Conservation (phyloP, 2,113 vertebrate genomes). For the Eptesicus fuscus region DNA sequence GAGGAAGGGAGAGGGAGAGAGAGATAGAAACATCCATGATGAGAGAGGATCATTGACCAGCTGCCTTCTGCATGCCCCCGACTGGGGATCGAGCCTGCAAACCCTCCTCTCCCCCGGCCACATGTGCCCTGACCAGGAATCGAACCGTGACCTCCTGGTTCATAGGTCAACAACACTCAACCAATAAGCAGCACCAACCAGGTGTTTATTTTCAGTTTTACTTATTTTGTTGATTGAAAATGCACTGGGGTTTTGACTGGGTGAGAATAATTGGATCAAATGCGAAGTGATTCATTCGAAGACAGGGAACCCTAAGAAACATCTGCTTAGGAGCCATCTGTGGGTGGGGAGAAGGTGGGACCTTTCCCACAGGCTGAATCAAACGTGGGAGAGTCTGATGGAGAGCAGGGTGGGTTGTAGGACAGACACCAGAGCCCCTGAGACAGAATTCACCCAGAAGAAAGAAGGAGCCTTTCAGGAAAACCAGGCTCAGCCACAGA, state of each 20-base stretch:
- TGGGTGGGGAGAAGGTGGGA: background rate
- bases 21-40: no score
- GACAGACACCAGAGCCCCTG: background rate
- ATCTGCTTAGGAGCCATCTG: background rate
- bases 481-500: background rate
- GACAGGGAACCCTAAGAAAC: no score
- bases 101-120: no score
- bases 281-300: rapidly evolving
- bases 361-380: background rate
- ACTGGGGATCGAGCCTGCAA: no score
- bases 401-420: no score
- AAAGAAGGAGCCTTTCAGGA: background rate
- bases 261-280: background rate
- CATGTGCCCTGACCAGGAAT: no score
- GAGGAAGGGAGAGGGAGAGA: no score
- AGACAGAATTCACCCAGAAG: background rate
- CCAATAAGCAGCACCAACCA: no score
- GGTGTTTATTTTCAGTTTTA: background rate
- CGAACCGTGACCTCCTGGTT: no score
- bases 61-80: no score
- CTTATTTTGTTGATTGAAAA: background rate
- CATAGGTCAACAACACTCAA: no score
- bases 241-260: background rate
- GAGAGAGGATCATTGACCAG: no score
- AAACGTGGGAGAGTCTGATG: rapidly evolving